A percentile compares a stretch with the other conserved stretches of the same genome.
Evolutionary conservation across 2,797 vertebrate species (phyloP).

Genomic region (Rhodeus uyekii): DNA sequence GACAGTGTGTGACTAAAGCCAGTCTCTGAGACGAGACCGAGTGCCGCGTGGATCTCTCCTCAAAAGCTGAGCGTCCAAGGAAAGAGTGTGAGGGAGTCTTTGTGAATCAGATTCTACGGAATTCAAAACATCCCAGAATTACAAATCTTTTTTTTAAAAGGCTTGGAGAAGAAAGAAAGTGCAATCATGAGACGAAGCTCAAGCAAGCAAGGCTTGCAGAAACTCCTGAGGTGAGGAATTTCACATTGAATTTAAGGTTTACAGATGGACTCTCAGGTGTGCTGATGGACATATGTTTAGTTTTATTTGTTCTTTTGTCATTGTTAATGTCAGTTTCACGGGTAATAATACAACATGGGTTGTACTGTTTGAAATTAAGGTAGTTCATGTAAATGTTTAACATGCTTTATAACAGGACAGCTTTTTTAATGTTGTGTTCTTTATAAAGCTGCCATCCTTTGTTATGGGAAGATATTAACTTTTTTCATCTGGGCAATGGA

Average conservation of each 20-base stretch:
- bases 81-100: constrained; percentile 29
- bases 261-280: constrained; percentile 9
- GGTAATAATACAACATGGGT: neutral
- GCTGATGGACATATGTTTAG: neutral
- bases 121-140: constrained; percentile 64
- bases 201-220: constrained; percentile 85
- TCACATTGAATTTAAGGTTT: constrained; percentile 8
- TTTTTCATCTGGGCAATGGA: neutral
- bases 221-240: constrained; percentile 84
- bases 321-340: neutral
- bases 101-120: constrained; percentile 34
- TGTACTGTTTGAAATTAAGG: neutral
- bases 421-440: neutral
- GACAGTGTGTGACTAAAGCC: constrained; percentile 66
- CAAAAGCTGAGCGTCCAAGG: constrained; percentile 61
- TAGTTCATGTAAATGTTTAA: neutral
- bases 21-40: constrained; percentile 61
- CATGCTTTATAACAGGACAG: neutral
- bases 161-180: constrained; percentile 58
- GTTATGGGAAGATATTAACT: neutral
- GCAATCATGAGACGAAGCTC: constrained; percentile 82
- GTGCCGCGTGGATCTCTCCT: constrained; percentile 65
- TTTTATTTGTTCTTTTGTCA: neutral
- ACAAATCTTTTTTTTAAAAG: no score
- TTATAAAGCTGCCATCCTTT: neutral